phyloP scores from a whole-genome alignment of 2,113 vertebrate species.

The Gavia stellata region DNA sequence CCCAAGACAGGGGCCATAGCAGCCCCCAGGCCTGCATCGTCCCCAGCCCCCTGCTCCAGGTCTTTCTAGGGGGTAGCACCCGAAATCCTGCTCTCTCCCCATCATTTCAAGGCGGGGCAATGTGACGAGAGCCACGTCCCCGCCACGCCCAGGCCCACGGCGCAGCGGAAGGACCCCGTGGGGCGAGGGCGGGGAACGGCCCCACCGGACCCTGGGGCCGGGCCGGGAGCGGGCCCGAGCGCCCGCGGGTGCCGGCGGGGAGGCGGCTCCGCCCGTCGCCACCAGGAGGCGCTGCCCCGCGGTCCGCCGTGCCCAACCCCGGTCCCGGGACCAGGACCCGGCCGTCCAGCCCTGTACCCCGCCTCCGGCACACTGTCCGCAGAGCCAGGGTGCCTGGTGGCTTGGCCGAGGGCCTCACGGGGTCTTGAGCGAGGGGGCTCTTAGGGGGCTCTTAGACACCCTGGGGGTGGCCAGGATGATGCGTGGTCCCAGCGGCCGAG shows the following conservation, averaged over 20 bases:
- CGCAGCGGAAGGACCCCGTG: neutral
- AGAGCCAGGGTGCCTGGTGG: neutral
- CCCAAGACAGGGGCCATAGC: neutral
- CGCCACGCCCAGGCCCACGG: neutral
- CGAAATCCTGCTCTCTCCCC: no score
- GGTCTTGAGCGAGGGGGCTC: neutral
- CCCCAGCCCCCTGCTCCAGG: neutral
- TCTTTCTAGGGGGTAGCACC: neutral
- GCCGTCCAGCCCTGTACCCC: no score
- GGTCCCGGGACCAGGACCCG: neutral
- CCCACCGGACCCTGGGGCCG: neutral
- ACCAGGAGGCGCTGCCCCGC: neutral
- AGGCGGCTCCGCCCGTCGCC: neutral
- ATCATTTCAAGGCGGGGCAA: neutral
- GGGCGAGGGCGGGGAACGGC: neutral
- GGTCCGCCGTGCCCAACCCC: neutral
- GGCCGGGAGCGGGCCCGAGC: neutral
- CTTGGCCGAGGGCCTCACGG: neutral
- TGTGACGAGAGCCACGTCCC: neutral
- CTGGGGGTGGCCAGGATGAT: neutral
- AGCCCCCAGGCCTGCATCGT: neutral
- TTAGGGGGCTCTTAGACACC: neutral
- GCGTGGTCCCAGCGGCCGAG: neutral
- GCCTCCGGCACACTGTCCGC: neutral
- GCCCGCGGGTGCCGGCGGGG: neutral